Percentiles rank a stretch among this genome's conserved stretches.
Evolutionary conservation across 2,113 vertebrate species (phyloP).

Genomic region (Tachysurus fulvidraco): DNA sequence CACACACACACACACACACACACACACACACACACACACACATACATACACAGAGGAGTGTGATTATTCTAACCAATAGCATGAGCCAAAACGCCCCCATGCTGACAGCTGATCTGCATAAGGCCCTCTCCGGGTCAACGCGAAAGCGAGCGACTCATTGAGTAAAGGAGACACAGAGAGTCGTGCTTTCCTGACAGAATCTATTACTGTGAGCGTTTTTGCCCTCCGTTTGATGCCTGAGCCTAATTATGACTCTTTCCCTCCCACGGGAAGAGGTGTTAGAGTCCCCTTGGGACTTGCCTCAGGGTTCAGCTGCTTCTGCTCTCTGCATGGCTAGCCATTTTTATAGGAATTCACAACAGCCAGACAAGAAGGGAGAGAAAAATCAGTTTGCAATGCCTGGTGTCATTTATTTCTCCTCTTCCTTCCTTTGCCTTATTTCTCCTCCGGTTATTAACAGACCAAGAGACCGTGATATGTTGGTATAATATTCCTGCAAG

Average conservation of each 20-base stretch:
- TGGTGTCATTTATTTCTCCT: not conserved
- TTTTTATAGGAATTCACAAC: not conserved
- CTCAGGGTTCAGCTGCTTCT: conserved; percentile 31
- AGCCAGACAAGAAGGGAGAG: not conserved
- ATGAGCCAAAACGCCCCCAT: conserved; percentile 22
- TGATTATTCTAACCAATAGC: conserved; percentile 27
- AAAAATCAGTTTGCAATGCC: conserved; percentile 1
- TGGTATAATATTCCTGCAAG: conserved; percentile 27
- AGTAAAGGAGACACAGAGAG: conserved; percentile 22
- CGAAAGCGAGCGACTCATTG: conserved; percentile 1
- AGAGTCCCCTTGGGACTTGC: conserved; percentile 28
- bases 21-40: not conserved
- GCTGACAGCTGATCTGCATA: conserved; percentile 45
- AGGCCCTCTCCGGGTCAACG: conserved; percentile 12
- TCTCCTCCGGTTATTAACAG: conserved; percentile 10
- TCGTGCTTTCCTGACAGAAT: conserved; percentile 43
- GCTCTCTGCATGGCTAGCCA: conserved; percentile 35
- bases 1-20: not conserved
- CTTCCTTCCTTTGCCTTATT: not conserved
- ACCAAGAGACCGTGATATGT: not conserved
- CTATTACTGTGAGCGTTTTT: conserved; percentile 38
- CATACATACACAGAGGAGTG: not conserved
- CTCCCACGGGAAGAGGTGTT: conserved; percentile 32
- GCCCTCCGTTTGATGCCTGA: conserved; percentile 35
- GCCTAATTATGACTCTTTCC: conserved; percentile 46